These are phyloP conservation scores for Girardinichthys multiradiatus DNA, from an alignment of 2,113 vertebrate species.

Conservation along the genomic window DNA sequence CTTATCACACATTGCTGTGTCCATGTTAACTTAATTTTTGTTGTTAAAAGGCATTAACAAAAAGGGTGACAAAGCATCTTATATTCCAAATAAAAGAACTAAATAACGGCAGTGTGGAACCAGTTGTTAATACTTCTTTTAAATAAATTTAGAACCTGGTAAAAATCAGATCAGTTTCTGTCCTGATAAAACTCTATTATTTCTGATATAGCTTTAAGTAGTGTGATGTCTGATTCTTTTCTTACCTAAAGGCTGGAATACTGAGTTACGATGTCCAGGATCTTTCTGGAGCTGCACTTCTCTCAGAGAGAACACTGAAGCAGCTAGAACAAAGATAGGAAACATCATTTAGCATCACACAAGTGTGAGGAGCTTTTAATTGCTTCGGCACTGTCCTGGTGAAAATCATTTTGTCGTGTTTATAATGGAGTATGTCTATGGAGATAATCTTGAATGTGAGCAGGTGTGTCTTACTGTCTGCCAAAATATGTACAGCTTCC, in stretches of 20 bases:
- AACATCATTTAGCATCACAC: not conserved
- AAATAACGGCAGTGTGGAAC: no score
- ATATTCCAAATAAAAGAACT: not conserved
- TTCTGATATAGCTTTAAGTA: not conserved
- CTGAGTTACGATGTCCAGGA: conserved; percentile 88
- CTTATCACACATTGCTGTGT: no score
- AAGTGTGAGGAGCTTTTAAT: not conserved
- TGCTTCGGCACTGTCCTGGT: not conserved
- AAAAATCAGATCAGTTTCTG: no score
- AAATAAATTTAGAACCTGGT: no score
- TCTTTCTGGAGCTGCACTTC: conserved; percentile 96
- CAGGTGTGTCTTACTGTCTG: conserved; percentile 88
- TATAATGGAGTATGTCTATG: not conserved
- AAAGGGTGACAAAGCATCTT: not conserved
- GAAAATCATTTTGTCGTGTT: no score
- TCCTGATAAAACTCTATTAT: not conserved
- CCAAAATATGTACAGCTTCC: conserved; percentile 86
- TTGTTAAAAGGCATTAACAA: no score
- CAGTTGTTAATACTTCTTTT: no score
- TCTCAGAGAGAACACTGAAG: conserved; percentile 91
- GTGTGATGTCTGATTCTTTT: not conserved
- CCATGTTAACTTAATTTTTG: no score
- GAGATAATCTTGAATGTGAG: not conserved
- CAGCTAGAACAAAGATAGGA: conserved; percentile 73
- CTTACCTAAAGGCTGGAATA: conserved; percentile 90